Percentiles rank a stretch among this genome's conserved stretches.
Conservation (phyloP, 2,113 vertebrate species). For the Dicaeum eximium region DNA sequence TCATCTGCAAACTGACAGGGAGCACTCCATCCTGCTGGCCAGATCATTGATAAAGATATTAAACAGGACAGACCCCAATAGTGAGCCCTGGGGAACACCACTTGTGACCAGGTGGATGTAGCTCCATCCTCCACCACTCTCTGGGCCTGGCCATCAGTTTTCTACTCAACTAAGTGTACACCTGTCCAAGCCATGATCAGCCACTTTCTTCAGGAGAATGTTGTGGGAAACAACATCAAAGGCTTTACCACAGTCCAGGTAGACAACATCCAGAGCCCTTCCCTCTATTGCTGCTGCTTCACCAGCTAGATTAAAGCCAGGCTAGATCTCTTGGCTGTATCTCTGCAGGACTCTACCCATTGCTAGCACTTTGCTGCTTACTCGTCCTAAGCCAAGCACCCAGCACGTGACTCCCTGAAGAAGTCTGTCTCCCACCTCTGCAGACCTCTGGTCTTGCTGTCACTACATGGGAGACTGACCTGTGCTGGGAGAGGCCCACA, state of each 20-base stretch:
- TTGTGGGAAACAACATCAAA: background rate
- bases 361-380: background rate
- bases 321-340: background rate
- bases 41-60: background rate
- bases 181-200: background rate
- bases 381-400: background rate
- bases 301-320: background rate
- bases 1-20: background rate
- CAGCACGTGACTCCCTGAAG: background rate
- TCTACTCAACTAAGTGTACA: fast-evolving
- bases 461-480: background rate
- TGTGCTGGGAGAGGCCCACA: background rate
- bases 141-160: background rate
- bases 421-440: background rate
- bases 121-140: background rate
- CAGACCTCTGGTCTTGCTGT: background rate
- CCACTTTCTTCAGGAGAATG: background rate
- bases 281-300: background rate
- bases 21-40: background rate
- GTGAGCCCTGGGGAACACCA: background rate
- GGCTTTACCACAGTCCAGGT: background rate
- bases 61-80: background rate
- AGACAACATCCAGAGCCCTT: background rate
- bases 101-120: background rate
- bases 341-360: background rate